Percentiles rank a stretch among this genome's conserved stretches.
These are phyloP conservation scores for Uloborus plumipes DNA, from an alignment of 2,888 invertebrate genomes.

Conservation along the genomic window DNA sequence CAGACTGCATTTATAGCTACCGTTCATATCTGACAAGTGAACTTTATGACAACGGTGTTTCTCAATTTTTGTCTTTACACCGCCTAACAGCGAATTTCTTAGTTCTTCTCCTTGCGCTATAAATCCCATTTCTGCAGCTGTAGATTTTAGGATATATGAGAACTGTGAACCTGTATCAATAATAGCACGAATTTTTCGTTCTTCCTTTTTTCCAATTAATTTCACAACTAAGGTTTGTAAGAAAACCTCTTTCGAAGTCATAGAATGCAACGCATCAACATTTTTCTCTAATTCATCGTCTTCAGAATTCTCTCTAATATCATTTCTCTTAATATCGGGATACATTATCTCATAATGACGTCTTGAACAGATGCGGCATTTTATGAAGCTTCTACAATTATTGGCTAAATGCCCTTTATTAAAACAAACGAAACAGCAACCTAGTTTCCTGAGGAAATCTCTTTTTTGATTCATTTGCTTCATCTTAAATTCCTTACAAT, in stretches of 20 bases:
- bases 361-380: not conserved
- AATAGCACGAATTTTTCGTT: conserved; percentile 5
- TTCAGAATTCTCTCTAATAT: not conserved
- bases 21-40: not conserved
- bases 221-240: conserved; percentile 7
- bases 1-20: not conserved
- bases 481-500: not conserved
- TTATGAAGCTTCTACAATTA: not conserved
- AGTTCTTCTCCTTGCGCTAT: conserved; percentile 16
- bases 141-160: conserved; percentile 20
- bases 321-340: not conserved
- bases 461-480: not conserved
- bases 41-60: conserved; percentile 24
- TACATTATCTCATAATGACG: not conserved
- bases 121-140: conserved; percentile 18
- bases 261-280: conserved; percentile 1
- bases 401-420: not conserved
- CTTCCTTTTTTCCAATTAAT: not conserved
- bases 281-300: not conserved
- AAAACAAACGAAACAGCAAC: not conserved
- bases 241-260: conserved; percentile 12
- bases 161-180: conserved; percentile 10
- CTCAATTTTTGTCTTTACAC: conserved; percentile 1
- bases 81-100: conserved; percentile 18
- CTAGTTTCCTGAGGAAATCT: not conserved